phyloP scores from a whole-genome alignment of 2,888 invertebrate species.

The Clusia tigrina region DNA sequence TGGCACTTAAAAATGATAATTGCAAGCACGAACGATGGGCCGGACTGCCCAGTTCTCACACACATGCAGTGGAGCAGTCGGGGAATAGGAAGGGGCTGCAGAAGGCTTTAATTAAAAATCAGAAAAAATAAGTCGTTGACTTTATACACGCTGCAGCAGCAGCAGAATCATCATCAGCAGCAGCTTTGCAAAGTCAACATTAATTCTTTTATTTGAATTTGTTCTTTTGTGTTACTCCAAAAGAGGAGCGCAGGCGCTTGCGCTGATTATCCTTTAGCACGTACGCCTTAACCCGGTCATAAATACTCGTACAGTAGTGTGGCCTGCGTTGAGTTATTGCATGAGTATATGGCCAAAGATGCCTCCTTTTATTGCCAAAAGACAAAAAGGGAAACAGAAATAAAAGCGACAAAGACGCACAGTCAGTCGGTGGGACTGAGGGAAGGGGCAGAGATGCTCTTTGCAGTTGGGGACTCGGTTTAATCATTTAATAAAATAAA shows the following conservation, averaged over 20 bases:
- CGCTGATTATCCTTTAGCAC: constrained; percentile 58
- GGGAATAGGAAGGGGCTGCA: not conserved
- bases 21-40: constrained; percentile 29
- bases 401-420: constrained; percentile 28
- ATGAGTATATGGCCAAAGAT: constrained; percentile 10
- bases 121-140: constrained; percentile 53
- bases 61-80: not conserved
- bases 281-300: constrained; percentile 58
- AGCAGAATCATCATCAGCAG: not conserved
- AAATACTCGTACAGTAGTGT: constrained; percentile 42
- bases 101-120: not conserved
- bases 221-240: too few relatives aligned
- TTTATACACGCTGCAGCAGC: constrained; percentile 41
- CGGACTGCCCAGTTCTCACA: constrained; percentile 18
- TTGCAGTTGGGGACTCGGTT: constrained; percentile 34
- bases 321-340: constrained; percentile 9
- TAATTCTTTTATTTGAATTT: too few relatives aligned
- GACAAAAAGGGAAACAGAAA: constrained; percentile 8
- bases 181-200: constrained; percentile 26
- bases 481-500: constrained; percentile 53
- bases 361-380: constrained; percentile 23
- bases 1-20: constrained; percentile 26
- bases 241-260: constrained; percentile 45
- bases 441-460: constrained; percentile 17
- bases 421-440: constrained; percentile 9